phyloP scores from a whole-genome alignment of 2,888 invertebrate genomes.

The Phengaris arion region DNA sequence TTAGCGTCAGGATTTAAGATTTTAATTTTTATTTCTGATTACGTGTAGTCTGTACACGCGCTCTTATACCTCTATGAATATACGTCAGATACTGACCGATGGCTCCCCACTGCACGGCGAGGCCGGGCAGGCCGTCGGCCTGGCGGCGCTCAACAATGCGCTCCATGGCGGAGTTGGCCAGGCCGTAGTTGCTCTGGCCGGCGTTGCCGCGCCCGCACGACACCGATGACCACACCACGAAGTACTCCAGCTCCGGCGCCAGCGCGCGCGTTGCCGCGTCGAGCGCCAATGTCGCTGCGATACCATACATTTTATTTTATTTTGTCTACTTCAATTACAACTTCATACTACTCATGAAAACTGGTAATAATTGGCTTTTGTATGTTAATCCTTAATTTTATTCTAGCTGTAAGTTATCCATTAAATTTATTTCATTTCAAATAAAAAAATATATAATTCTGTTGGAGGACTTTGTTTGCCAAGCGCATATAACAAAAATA shows the following conservation, averaged over 20 bases:
- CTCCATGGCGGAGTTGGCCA: constrained; percentile 99
- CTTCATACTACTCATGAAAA: too few relatives aligned
- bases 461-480: too few relatives aligned
- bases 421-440: too few relatives aligned
- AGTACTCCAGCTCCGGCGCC: constrained; percentile 92
- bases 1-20: neutral
- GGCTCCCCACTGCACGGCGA: constrained; percentile 99
- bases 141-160: constrained; percentile 93
- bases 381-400: too few relatives aligned
- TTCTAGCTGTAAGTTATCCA: too few relatives aligned
- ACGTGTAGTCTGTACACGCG: too few relatives aligned
- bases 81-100: constrained; percentile 76
- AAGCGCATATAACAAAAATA: too few relatives aligned
- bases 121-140: constrained; percentile 89
- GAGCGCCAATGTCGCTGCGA: constrained; percentile 85
- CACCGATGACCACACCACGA: constrained; percentile 97
- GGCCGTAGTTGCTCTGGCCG: constrained; percentile 97
- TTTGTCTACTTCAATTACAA: too few relatives aligned
- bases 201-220: constrained; percentile 98
- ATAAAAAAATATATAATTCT: too few relatives aligned
- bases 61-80: too few relatives aligned
- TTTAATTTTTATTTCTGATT: too few relatives aligned
- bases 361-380: too few relatives aligned
- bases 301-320: neutral
- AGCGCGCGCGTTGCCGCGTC: constrained; percentile 88